These are phyloP conservation scores for Orchesella cincta DNA, from an alignment of 1,140 invertebrate species.

Conservation along the genomic window DNA sequence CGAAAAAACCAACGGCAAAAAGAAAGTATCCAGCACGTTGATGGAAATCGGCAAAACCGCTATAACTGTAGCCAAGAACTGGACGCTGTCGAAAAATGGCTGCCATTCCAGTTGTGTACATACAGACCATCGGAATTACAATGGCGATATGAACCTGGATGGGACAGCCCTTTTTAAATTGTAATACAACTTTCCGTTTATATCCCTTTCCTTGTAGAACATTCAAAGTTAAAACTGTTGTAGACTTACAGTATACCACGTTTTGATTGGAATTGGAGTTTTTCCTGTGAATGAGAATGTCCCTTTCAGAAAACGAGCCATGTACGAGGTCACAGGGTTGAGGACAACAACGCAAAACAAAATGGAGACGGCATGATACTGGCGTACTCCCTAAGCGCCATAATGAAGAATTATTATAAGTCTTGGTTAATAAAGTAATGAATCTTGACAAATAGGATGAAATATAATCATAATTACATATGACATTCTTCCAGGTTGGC, in stretches of 20 bases:
- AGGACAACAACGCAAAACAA: background rate
- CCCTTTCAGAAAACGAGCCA: background rate
- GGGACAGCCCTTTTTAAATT: background rate
- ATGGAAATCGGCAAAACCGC: background rate
- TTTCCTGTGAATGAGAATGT: background rate
- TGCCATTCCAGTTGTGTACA: background rate
- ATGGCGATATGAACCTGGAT: background rate
- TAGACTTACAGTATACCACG: background rate
- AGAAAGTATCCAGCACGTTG: background rate
- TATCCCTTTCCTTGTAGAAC: background rate
- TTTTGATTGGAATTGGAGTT: background rate
- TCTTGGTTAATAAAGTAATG: too few relatives aligned
- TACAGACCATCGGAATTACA: background rate
- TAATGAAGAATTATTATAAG: too few relatives aligned
- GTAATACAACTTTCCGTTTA: background rate
- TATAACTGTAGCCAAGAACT: background rate
- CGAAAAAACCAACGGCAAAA: background rate
- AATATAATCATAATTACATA: too few relatives aligned
- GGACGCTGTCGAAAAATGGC: background rate
- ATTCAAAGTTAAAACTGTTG: background rate
- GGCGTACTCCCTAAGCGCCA: background rate
- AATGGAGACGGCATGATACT: background rate
- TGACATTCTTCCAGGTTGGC: too few relatives aligned
- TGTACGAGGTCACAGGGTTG: background rate
- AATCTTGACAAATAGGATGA: too few relatives aligned